A percentile compares a stretch with the other conserved stretches of the same genome.
phyloP scores from a whole-genome alignment of 2,888 invertebrate genomes.

The Ectemnius cavifrons region DNA sequence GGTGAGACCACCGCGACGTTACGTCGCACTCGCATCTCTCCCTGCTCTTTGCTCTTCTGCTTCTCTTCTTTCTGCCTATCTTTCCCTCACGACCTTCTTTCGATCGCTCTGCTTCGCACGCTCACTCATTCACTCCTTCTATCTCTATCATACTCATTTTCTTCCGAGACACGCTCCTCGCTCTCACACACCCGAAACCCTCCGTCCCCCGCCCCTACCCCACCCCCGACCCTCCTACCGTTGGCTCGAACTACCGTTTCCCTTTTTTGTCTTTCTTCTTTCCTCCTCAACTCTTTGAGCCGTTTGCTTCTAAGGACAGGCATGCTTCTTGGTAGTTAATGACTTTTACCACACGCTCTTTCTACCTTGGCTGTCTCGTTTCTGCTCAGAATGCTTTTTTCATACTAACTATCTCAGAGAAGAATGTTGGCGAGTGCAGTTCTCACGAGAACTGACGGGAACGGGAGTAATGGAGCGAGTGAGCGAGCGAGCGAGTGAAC shows the following conservation, averaged over 20 bases:
- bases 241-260: no score
- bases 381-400: not conserved
- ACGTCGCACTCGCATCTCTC: constrained; percentile 5
- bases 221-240: no score
- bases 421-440: constrained; percentile 25
- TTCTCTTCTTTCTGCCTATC: not conserved
- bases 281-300: not conserved
- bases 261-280: no score
- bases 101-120: not conserved
- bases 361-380: not conserved
- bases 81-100: not conserved
- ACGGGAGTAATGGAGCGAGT: constrained; percentile 19
- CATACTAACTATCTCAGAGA: not conserved
- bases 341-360: not conserved
- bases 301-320: not conserved
- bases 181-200: no score
- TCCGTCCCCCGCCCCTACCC: no score
- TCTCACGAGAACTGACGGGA: constrained; percentile 10
- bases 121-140: not conserved
- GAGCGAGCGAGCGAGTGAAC: constrained; percentile 7
- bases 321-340: constrained; percentile 10
- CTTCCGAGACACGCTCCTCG: no score
- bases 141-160: not conserved
- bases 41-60: not conserved
- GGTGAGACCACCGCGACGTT: constrained; percentile 43